Percentiles rank a stretch among this genome's conserved stretches.
phyloP scores from a whole-genome alignment of 2,888 invertebrate genomes.

The Bruchidius siliquastri region DNA sequence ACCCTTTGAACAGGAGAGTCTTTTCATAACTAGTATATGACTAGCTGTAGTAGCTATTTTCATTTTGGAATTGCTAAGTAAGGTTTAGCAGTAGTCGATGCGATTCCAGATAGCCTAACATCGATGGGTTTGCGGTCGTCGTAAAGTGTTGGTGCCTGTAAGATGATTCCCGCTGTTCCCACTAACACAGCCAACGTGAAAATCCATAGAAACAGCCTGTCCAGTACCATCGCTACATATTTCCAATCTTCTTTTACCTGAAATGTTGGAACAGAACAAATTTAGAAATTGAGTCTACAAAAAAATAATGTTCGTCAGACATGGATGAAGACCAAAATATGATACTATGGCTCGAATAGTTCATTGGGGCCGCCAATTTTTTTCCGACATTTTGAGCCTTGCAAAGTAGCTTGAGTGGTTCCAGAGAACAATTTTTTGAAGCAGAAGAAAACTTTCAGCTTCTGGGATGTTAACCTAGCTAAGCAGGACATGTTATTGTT shows the following conservation, averaged over 20 bases:
- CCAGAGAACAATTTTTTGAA: too few species aligned
- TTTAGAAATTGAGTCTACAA: neutral
- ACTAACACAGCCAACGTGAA: conserved; percentile 93
- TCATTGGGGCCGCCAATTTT: too few species aligned
- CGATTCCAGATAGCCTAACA: conserved; percentile 83
- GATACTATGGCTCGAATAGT: too few species aligned
- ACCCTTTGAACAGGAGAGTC: too few species aligned
- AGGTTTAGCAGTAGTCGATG: conserved; percentile 83
- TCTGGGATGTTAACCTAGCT: too few species aligned
- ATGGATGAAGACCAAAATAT: too few species aligned
- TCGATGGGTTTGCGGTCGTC: conserved; percentile 86
- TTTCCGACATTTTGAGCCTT: too few species aligned
- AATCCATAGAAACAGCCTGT: conserved; percentile 94
- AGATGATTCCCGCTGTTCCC: conserved; percentile 89
- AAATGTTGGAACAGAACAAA: conserved; percentile 13
- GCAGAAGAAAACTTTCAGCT: too few species aligned
- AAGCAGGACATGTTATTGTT: too few species aligned
- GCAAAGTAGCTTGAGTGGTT: too few species aligned
- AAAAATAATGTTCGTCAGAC: too few species aligned
- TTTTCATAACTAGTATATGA: too few species aligned
- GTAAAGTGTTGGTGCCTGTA: conserved; percentile 92
- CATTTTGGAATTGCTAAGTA: conserved; percentile 50
- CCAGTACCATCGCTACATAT: conserved; percentile 96
- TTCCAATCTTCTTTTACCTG: conserved; percentile 98
- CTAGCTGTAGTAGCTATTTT: conserved; percentile 4